Base-by-base conservation (phyloP, 2,888 invertebrate species). In the Pammene aurita region DNA sequence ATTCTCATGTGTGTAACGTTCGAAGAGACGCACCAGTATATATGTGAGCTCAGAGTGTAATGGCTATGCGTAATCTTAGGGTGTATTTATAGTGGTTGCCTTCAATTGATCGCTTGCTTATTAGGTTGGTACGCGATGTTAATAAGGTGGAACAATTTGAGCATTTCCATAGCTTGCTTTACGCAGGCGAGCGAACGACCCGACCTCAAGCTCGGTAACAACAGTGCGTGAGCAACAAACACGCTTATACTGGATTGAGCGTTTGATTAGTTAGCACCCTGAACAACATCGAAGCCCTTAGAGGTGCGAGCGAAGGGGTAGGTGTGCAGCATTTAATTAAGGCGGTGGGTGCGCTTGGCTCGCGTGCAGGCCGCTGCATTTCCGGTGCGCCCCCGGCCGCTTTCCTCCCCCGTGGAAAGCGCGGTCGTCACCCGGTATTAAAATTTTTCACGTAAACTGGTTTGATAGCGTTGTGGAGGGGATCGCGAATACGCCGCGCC, bases 361-460 rank as follows among this genome's bases (percentile, higher is more conserved):
- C 86, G 92, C 91, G 91, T 91, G 92, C 83, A 83, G 84, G 84
- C 84, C 83, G 84, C 79, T 90, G 92, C 92, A 90, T 88, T 91
- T 91, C 92, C 92, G 90, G 88, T 80, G 82, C 82, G 85, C 85
- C 84, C 86, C 83, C 79, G 81, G 88, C 88, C 84, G 89, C 89
- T 90, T 91, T 90, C 90, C 87, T 89, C 88, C 84, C 77, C 80
- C 81, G 84, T 86, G 89, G 90, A 90, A 91, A 90, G 88, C 87
- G 89, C 88, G 89, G 89, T 90, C 90, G 89, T 88, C 89, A 91
- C 88, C 86, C 89, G 78, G 78, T 83, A 90, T 90, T 89, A 89
- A 89, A 89, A 85, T 86, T 92, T 92, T 92, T 92, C 91, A 92
- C 87, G 88, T 90, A 90, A 91, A 91, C 92, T 88, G 90, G 92